Conservation (phyloP, 1,140 invertebrate species). For the Cotesia vestalis region DNA sequence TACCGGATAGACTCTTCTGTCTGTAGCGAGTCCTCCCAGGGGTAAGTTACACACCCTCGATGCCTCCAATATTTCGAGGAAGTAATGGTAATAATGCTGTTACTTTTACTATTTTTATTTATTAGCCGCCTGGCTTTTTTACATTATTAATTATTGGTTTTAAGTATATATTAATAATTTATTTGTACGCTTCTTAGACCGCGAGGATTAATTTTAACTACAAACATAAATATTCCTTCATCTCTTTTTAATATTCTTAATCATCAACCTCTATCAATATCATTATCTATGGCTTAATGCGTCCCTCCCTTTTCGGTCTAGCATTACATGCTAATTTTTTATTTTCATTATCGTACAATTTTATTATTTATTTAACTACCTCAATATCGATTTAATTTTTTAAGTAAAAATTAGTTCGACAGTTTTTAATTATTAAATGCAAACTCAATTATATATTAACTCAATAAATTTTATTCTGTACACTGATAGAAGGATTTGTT, state of each 20-base stretch:
- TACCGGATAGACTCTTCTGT: slow-evolving; percentile 84
- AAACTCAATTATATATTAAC: too few relatives aligned
- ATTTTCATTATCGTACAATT: not conserved
- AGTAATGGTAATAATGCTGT: too few relatives aligned
- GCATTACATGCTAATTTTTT: slow-evolving; percentile 13
- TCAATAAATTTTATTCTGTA: too few relatives aligned
- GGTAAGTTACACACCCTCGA: slow-evolving; percentile 66
- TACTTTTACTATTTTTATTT: slow-evolving; percentile 12
- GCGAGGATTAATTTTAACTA: slow-evolving; percentile 20
- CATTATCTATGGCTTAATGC: not conserved
- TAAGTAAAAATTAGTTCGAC: too few relatives aligned
- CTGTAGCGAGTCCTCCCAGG: slow-evolving; percentile 78
- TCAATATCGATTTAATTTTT: too few relatives aligned
- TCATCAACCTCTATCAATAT: too few relatives aligned
- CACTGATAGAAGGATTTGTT: too few relatives aligned
- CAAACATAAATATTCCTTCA: slow-evolving; percentile 22
- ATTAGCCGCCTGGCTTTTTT: slow-evolving; percentile 33
- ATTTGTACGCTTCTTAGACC: slow-evolving; percentile 19
- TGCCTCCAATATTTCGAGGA: not conserved
- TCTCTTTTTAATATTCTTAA: slow-evolving; percentile 1
- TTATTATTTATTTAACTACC: not conserved
- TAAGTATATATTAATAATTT: slow-evolving; percentile 15
- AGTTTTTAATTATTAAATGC: too few relatives aligned
- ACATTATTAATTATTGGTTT: not conserved
- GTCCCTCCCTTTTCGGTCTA: slow-evolving; percentile 28